Base-by-base conservation (phyloP, 2,113 vertebrate genomes). In the Spheniscus mendiculus region DNA sequence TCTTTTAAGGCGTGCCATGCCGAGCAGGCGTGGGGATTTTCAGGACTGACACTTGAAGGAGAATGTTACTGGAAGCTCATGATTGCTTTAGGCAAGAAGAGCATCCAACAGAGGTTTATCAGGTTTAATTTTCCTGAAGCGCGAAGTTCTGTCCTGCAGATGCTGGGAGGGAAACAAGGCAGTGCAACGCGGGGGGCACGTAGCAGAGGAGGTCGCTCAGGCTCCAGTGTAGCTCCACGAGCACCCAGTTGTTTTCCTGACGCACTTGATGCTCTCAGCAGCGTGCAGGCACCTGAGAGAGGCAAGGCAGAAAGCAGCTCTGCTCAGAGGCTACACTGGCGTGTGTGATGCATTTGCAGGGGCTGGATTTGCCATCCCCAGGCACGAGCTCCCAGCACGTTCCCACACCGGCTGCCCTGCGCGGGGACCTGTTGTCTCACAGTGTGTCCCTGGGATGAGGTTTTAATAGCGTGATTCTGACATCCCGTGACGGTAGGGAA, bases 111-210 rank as follows among this genome's bases (percentile, higher is more conserved):
- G 44, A 34, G 61, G 30, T 58, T 63, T 15, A 32, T 45, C 56
- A 17, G 86, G 49, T 58, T 74, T 47, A 6, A 6, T 66, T 85
- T 58, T 88, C 79, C 74, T 62, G 36, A 70, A 70, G 27, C 6
- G 3, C 15, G 13, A 9, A 15, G 6, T 44, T 82, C 29, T 71
- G 42, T 79, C 42, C 55, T 78, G 49, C 50, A 1, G 3, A 14
- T 5, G 12, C 49, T n/a, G 38, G 44, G 27, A 45, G 45, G 47
- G 34, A 82, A 26, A 50, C 5, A 6, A 30, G 47, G 47, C 61
- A 42, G 73, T 23, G 45, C 4, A 1, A 7, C 3, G 2, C 2
- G 2, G 47, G 47, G 38, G 15, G 15, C 9, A 3, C 1, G 32
- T 44, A 13, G 62, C 44, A 56, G n/a, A 53, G 71, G 38, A 50